Evolutionary conservation across 23 tunicate species (phyloP).

Genomic region (Corella eumyota): DNA sequence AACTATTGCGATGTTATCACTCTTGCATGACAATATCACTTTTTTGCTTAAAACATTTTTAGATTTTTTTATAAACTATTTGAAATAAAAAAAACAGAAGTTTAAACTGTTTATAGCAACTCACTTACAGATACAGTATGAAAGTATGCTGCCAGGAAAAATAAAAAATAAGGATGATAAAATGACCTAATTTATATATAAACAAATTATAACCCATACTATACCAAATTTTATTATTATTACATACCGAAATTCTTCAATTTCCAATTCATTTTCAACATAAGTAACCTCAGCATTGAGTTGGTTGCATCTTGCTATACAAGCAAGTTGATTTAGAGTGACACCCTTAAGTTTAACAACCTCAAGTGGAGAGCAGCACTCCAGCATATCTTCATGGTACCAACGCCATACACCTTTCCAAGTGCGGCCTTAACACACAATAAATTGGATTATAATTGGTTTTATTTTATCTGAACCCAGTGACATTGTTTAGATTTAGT

Average conservation of each 20-base stretch:
- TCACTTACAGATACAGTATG: too few relatives aligned
- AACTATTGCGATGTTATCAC: conserved; percentile 19
- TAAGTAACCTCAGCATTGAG: conserved; percentile 19
- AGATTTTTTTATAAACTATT: background rate
- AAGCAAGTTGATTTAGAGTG: conserved; percentile 30
- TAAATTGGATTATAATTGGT: background rate
- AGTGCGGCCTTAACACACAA: conserved; percentile 13
- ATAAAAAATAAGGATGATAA: too few relatives aligned
- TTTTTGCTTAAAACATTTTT: conserved; percentile 18
- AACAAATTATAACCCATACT: too few relatives aligned
- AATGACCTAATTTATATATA: too few relatives aligned
- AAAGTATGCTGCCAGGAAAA: too few relatives aligned
- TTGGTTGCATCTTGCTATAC: conserved; percentile 71
- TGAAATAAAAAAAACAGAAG: background rate
- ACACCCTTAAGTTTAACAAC: conserved; percentile 31
- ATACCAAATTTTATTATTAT: too few relatives aligned
- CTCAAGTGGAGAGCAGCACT: conserved; percentile 46
- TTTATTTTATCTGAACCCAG: background rate
- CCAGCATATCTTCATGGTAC: conserved; percentile 89
- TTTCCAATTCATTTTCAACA: conserved; percentile 5
- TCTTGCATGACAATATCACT: conserved; percentile 23
- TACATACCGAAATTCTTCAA: conserved; percentile 20
- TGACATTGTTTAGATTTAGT: too few relatives aligned
- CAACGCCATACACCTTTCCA: conserved; percentile 93
- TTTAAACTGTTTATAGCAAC: background rate